Evolutionary conservation across 2,797 vertebrate genomes (phyloP).

Genomic region (Thripadectes ignobilis): DNA sequence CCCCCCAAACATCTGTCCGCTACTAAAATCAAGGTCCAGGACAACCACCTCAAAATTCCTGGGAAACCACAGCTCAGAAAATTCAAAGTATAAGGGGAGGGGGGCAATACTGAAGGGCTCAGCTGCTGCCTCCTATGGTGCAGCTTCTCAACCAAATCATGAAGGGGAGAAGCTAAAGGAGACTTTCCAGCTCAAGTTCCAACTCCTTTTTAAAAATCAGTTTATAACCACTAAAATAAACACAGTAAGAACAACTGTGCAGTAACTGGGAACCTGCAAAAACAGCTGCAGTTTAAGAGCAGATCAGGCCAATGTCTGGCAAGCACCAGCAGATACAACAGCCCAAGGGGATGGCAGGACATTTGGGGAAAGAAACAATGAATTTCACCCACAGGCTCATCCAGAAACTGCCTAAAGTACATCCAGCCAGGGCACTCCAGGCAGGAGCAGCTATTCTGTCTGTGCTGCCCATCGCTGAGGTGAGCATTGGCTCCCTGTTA

Average conservation of each 20-base stretch:
- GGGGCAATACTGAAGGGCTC: background rate
- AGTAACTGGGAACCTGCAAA: slow-evolving; percentile 58
- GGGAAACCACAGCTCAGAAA: background rate
- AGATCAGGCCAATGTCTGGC: background rate
- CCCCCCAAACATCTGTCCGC: background rate
- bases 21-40: background rate
- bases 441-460: background rate
- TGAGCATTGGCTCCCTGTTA: background rate
- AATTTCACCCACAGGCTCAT: background rate
- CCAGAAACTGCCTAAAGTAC: background rate
- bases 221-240: slow-evolving; percentile 62
- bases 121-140: background rate
- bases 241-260: slow-evolving; percentile 53
- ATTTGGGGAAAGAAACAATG: background rate
- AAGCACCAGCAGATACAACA: background rate
- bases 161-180: slow-evolving; percentile 11
- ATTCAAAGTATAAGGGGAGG: background rate
- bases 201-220: slow-evolving; percentile 54
- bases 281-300: slow-evolving; percentile 40
- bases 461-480: background rate
- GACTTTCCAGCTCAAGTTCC: slow-evolving; percentile 41
- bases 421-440: fast-evolving
- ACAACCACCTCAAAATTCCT: background rate
- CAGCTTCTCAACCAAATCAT: slow-evolving; percentile 14
- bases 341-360: background rate